Conservation (phyloP, 2,797 vertebrate species). For the Ceryle rudis region DNA sequence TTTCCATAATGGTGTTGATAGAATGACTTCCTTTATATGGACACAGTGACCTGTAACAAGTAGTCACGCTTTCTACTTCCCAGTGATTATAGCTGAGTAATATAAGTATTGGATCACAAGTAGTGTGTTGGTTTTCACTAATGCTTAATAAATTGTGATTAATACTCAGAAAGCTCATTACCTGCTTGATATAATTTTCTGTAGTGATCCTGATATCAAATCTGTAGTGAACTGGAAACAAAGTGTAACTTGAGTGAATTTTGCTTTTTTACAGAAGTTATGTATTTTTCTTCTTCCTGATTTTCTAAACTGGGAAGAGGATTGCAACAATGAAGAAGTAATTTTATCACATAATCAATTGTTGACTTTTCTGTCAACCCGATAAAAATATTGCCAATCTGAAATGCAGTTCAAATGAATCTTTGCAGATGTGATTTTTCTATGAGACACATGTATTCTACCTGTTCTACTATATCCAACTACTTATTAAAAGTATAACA, state of each 20-base stretch:
- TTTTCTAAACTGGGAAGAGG: background rate
- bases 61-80: background rate
- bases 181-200: background rate
- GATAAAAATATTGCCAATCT: conserved; percentile 1
- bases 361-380: conserved; percentile 6
- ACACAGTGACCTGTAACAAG: background rate
- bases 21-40: background rate
- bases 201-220: background rate
- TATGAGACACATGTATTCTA: background rate
- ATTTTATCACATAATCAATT: conserved; percentile 13
- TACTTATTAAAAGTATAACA: background rate
- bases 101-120: background rate
- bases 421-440: background rate
- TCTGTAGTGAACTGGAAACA: background rate
- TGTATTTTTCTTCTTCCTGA: background rate
- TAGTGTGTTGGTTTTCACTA: background rate
- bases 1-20: background rate
- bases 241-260: background rate
- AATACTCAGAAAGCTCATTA: background rate
- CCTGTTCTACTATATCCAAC: background rate
- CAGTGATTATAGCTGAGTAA: background rate
- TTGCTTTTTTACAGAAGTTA: background rate
- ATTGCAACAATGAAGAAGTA: background rate
- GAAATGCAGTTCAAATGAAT: conserved; percentile 23
- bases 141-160: background rate